These are phyloP conservation scores for Hipposideros larvatus DNA, from an alignment of 2,797 vertebrate genomes.

Conservation along the genomic window DNA sequence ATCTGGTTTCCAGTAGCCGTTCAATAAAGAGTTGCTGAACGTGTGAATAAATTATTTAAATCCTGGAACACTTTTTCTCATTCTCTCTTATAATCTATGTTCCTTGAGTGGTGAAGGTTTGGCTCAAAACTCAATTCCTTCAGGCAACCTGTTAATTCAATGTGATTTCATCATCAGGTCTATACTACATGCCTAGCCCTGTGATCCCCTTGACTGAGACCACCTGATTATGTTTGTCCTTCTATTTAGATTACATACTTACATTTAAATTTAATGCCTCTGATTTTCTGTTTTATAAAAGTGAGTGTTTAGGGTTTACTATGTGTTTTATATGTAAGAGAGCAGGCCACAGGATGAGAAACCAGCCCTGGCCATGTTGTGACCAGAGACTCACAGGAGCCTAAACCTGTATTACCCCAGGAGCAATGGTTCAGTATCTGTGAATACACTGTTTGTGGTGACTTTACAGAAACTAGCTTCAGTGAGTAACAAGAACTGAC, in stretches of 20 bases:
- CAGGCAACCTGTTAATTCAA: background rate
- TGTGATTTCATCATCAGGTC: background rate
- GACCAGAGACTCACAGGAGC: background rate
- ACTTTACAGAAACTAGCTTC: background rate
- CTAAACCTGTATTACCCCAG: background rate
- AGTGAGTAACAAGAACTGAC: background rate
- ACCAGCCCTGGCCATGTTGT: background rate
- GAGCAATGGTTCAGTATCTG: background rate
- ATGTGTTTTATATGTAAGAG: background rate
- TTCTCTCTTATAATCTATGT: background rate
- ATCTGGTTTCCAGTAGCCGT: background rate
- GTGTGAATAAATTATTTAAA: constrained; percentile 28
- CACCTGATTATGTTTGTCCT: background rate
- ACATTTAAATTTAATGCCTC: background rate
- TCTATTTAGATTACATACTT: background rate
- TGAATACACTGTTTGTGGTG: background rate
- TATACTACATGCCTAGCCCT: background rate
- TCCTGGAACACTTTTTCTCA: background rate
- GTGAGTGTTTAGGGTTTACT: background rate
- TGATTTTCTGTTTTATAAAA: background rate
- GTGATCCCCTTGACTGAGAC: background rate
- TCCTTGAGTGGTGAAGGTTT: background rate
- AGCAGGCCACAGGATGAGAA: background rate
- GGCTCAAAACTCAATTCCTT: background rate
- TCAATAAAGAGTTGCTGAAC: background rate